These are phyloP conservation scores for Drosophila teissieri DNA, from an alignment of 1,140 invertebrate genomes.

Conservation along the genomic window DNA sequence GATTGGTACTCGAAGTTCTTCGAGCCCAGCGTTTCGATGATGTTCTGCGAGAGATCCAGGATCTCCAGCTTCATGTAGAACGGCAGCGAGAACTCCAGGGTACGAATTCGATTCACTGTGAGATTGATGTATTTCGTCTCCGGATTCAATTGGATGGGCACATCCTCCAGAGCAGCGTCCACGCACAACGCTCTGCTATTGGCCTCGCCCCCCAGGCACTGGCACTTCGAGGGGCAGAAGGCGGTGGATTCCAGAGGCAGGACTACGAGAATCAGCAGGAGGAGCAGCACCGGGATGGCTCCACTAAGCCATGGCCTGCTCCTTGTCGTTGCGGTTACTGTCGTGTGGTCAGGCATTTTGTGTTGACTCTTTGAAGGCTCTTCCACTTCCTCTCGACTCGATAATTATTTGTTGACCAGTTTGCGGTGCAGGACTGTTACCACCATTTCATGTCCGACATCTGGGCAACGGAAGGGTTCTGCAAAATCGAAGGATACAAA, in stretches of 20 bases:
- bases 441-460: conserved; percentile 31
- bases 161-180: conserved; percentile 90
- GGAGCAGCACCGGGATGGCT: conserved; percentile 14
- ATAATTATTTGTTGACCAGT: conserved; percentile 28
- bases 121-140: conserved; percentile 91
- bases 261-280: conserved; percentile 44
- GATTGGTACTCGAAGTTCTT: conserved; percentile 92
- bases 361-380: conserved; percentile 23
- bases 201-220: conserved; percentile 89
- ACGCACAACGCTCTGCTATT: conserved; percentile 90
- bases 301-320: conserved; percentile 22
- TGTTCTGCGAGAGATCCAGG: conserved; percentile 92
- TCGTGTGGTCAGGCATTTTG: conserved; percentile 40
- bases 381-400: conserved; percentile 3
- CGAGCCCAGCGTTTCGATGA: conserved; percentile 90
- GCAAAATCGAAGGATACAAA: not conserved
- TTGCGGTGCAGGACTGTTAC: conserved; percentile 28
- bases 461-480: conserved; percentile 16
- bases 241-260: conserved; percentile 84
- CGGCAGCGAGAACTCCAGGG: conserved; percentile 89
- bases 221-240: conserved; percentile 92
- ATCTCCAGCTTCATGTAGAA: conserved; percentile 92
- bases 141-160: conserved; percentile 95
- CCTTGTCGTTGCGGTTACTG: conserved; percentile 15
- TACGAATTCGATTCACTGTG: conserved; percentile 90